phyloP scores from a whole-genome alignment of 2,888 invertebrate species.

The Dicyrtoma fusca region DNA sequence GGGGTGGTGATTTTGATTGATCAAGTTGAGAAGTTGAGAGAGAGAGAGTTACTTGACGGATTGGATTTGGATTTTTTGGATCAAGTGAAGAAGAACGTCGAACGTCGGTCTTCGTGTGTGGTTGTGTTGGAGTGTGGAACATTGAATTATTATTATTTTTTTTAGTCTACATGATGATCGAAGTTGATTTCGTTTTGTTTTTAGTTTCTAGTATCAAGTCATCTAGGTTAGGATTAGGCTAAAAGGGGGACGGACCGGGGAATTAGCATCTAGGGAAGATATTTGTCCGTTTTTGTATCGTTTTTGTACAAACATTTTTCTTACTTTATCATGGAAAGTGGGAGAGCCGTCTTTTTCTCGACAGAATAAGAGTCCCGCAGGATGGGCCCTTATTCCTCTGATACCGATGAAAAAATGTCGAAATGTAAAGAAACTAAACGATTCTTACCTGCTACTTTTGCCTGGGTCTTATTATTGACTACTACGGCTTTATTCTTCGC shows the following conservation, averaged over 20 bases:
- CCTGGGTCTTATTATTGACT: conserved; percentile 93
- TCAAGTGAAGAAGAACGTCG: too few species aligned
- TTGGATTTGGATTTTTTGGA: too few species aligned
- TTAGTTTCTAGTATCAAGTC: conserved; percentile 24
- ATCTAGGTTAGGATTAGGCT: conserved; percentile 25
- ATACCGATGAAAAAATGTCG: conserved; percentile 68
- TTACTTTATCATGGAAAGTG: conserved; percentile 16
- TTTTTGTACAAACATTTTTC: neutral
- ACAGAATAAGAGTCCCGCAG: conserved; percentile 30
- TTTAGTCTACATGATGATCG: conserved; percentile 18
- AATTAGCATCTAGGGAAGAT: neutral
- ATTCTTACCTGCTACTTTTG: conserved; percentile 97
- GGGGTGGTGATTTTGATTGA: too few species aligned
- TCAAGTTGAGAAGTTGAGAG: too few species aligned
- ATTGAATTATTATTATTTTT: too few species aligned
- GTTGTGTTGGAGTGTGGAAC: too few species aligned
- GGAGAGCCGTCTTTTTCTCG: conserved; percentile 14
- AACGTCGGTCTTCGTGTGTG: too few species aligned
- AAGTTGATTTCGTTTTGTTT: conserved; percentile 13
- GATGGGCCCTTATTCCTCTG: conserved; percentile 35
- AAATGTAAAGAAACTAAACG: conserved; percentile 96
- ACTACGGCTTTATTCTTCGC: conserved; percentile 95
- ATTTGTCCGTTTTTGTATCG: neutral
- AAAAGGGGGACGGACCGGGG: neutral
- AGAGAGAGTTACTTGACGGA: too few species aligned